Conservation (phyloP, 2,797 vertebrate species). For the Avahi laniger region DNA sequence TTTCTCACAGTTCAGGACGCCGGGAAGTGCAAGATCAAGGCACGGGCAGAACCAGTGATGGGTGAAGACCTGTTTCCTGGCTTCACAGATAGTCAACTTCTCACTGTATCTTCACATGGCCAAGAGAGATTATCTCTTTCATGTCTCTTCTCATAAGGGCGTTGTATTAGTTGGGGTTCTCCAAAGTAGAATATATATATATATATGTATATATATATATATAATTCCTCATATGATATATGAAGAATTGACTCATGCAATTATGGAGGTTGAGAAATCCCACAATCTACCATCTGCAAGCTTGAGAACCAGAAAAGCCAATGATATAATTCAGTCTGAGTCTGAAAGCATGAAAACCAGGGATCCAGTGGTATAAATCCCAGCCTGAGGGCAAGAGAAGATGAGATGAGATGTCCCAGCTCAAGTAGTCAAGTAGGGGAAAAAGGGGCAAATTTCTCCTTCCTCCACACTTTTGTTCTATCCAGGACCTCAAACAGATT, state of each 20-base stretch:
- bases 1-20: not conserved
- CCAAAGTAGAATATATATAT: not conserved
- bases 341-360: not conserved
- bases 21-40: not conserved
- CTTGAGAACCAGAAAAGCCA: not conserved
- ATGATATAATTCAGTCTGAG: not conserved
- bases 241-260: not conserved
- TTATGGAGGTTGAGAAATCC: not conserved
- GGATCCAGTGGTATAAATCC: not conserved
- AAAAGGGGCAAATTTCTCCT: not conserved
- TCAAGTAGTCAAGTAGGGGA: not conserved
- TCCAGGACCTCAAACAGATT: not conserved
- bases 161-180: not conserved
- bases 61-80: not conserved
- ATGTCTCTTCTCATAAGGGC: not conserved
- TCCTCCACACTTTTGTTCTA: not conserved
- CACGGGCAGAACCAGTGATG: not conserved
- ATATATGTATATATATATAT: too few relatives aligned
- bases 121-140: not conserved
- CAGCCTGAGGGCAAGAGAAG: not conserved
- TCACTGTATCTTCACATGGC: not conserved
- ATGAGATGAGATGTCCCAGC: not conserved
- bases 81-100: not conserved
- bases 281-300: not conserved
- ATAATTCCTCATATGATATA: too few relatives aligned